Base-by-base conservation (phyloP, 2,797 vertebrate species). In the Caiman crocodilus region DNA sequence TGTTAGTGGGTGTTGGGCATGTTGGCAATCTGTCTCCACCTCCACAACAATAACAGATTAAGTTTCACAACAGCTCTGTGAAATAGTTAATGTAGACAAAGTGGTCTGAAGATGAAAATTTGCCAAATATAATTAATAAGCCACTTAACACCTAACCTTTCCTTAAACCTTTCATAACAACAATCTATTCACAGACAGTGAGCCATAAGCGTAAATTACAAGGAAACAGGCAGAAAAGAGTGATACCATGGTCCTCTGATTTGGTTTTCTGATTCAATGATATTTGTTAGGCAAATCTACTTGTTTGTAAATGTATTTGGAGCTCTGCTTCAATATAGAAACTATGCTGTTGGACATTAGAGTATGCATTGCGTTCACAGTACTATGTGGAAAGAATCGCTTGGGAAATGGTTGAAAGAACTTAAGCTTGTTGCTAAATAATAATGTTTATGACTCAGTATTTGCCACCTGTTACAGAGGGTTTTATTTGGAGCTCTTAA, bases 401-500 rank as follows among this genome's bases (percentile, higher is more conserved):
- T 80, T 82, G 85, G 94, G 95, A 96, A 97, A 90, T 28, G 3
- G 20, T 88, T 93, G 79, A 94, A 65, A 74, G 85, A 90, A 83
- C n/a, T 4, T 42, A 94, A 90, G 75, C 79, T 71, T 90, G 61
- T 91, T 97, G 96, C 96, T 94, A 96, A 93, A 93, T 95, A 95
- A 85, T 92, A 94, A 93, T 90, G 84, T 93, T 97, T 77, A 94
- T 97, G 96, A 96, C 82, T 98, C 88, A 94, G 94, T 96, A 95
- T 86, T 28, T 95, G 87, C 96, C 94, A 95, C 97, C 96, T 97
- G 95, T 91, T 94, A 79, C 82, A 94, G 10, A 94, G 89, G 63
- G 81, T 88, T 92, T 93, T 96, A 97, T 94, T 32, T 89, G 30
- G 35, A 96, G 75, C 77, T 96, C 91, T 42, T 94, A 91, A 71